Conservation (phyloP, 2,113 vertebrate genomes). For the Talpa occidentalis region DNA sequence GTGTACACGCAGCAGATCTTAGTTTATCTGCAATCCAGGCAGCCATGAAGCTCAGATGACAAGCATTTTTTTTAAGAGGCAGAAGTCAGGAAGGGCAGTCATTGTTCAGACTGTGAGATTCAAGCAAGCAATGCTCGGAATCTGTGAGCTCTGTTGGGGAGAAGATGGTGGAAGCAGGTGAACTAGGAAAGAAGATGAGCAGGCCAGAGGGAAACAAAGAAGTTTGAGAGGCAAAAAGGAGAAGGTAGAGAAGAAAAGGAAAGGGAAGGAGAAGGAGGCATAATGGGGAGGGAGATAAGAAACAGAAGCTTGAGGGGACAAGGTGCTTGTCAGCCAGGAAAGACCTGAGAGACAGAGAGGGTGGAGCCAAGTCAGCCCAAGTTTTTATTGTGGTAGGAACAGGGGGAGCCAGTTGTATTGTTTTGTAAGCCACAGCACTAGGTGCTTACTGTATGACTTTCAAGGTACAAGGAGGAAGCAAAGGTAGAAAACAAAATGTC, state of each 20-base stretch:
- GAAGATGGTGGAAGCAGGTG: not conserved
- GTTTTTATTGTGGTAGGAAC: not conserved
- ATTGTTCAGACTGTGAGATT: constrained; percentile 19
- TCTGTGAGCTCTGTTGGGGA: not conserved
- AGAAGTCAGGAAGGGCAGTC: constrained; percentile 61
- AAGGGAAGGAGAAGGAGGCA: not conserved
- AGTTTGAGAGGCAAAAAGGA: not conserved
- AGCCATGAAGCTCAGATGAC: constrained; percentile 1
- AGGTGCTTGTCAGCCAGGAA: not conserved
- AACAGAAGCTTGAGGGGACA: not conserved
- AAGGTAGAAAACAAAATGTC: constrained; percentile 29
- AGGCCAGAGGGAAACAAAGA: not conserved
- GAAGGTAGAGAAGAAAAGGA: too few relatives aligned
- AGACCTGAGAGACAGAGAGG: not conserved
- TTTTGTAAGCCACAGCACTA: not conserved
- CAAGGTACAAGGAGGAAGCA: not conserved
- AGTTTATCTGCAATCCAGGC: constrained; percentile 44
- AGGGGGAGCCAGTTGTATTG: not conserved
- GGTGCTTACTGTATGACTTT: constrained; percentile 34
- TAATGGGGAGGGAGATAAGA: not conserved
- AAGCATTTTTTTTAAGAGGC: constrained; percentile 13
- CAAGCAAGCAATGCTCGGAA: not conserved
- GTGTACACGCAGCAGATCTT: constrained; percentile 51
- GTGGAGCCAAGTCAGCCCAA: not conserved
- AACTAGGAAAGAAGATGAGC: not conserved